These are phyloP conservation scores for Lacerta viridis DNA, from an alignment of 2,797 vertebrate species.

Conservation along the genomic window DNA sequence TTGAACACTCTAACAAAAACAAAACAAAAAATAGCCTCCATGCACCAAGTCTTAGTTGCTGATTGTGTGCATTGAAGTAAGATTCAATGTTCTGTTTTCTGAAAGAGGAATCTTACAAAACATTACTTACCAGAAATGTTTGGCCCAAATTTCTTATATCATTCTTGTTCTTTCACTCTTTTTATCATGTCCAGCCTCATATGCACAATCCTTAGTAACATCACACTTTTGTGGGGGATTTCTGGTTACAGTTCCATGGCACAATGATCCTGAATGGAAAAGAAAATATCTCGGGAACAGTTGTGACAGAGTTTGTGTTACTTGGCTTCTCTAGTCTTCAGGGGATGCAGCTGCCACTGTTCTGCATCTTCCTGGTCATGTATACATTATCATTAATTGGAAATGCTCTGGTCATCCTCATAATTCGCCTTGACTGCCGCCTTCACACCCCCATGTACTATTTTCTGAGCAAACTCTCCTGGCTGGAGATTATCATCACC, in stretches of 20 bases:
- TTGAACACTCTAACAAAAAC: too few relatives aligned
- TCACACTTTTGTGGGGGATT: too few relatives aligned
- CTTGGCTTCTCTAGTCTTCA: constrained; percentile 56
- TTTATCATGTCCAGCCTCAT: not conserved
- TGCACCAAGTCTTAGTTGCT: too few relatives aligned
- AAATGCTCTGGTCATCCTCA: constrained; percentile 61
- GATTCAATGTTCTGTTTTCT: too few relatives aligned
- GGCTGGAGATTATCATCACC: constrained; percentile 59
- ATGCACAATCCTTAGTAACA: not conserved
- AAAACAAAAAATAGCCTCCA: too few relatives aligned
- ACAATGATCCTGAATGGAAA: too few relatives aligned
- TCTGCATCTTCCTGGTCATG: constrained; percentile 58
- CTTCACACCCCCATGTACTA: constrained; percentile 62
- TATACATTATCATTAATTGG: constrained; percentile 62
- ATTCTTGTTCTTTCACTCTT: not conserved
- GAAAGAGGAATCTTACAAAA: not conserved
- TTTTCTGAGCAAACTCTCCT: constrained; percentile 61
- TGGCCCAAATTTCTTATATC: too few relatives aligned
- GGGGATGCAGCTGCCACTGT: constrained; percentile 48
- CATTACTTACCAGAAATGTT: too few relatives aligned
- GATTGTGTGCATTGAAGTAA: too few relatives aligned
- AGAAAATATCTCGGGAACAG: too few relatives aligned
- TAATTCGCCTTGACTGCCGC: constrained; percentile 32
- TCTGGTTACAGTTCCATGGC: too few relatives aligned
- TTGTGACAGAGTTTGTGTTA: too few relatives aligned